Evolutionary conservation across 1,140 invertebrate species (phyloP).

Genomic region (Stratiolaelaps scimitus): DNA sequence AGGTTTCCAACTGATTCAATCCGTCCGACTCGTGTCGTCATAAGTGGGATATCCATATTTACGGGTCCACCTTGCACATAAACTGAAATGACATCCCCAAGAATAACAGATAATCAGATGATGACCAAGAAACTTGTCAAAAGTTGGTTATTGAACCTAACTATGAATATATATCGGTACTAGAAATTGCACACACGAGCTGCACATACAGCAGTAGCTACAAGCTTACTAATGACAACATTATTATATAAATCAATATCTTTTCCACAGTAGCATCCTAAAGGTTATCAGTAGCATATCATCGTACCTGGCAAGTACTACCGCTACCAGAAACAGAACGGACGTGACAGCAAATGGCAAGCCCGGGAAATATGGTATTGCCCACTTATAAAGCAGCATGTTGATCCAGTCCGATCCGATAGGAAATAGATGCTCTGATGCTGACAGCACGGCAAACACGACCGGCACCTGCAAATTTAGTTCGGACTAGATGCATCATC

Average conservation of each 20-base stretch:
- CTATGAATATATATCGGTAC: too few species aligned
- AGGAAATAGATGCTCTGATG: neutral
- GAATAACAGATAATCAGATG: too few species aligned
- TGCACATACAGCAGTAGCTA: neutral
- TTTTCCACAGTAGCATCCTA: too few species aligned
- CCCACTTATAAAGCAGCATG: constrained; percentile 10
- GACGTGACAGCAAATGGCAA: neutral
- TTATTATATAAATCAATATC: too few species aligned
- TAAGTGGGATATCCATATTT: constrained; percentile 6
- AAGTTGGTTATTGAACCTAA: too few species aligned
- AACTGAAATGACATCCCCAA: neutral
- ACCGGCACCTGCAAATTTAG: too few species aligned
- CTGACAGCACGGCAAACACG: neutral
- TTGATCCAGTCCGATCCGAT: constrained; percentile 1
- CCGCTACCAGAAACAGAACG: neutral
- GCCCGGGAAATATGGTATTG: neutral
- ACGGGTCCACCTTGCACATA: constrained; percentile 5
- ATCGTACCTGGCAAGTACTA: neutral
- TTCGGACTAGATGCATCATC: too few species aligned
- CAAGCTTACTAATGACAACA: neutral
- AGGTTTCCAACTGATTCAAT: too few species aligned
- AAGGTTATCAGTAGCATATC: too few species aligned
- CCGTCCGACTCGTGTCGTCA: too few species aligned
- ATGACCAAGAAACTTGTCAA: too few species aligned
- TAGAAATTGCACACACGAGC: too few species aligned